Evolutionary conservation across 2,888 invertebrate species (phyloP).

Genomic region (Formica aserva): DNA sequence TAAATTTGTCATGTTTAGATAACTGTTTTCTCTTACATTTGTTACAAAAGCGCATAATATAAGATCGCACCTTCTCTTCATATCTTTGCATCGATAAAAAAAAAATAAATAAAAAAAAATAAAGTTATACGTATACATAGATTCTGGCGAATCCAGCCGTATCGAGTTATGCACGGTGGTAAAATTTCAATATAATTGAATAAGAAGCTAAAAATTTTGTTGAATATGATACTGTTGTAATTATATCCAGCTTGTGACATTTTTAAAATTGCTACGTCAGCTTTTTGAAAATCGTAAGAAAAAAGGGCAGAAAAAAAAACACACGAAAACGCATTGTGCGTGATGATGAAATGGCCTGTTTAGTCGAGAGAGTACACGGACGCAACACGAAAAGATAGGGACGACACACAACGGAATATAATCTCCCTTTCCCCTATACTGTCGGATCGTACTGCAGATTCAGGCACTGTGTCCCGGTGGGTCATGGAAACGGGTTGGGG

Average conservation of each 20-base stretch:
- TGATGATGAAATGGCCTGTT: conserved; percentile 74
- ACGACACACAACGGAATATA: conserved; percentile 66
- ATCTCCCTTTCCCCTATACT: conserved; percentile 46
- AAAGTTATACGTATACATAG: neutral
- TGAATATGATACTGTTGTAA: neutral
- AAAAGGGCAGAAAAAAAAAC: conserved; percentile 57
- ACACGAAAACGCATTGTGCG: conserved; percentile 21
- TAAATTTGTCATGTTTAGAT: neutral
- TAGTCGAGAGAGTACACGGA: conserved; percentile 66
- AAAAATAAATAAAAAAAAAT: neutral
- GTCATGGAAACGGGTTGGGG: conserved; percentile 44
- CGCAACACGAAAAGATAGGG: conserved; percentile 72
- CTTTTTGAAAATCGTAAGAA: conserved; percentile 39
- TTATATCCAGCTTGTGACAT: neutral
- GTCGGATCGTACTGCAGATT: conserved; percentile 59
- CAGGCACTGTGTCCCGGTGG: conserved; percentile 53
- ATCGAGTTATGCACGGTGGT: neutral
- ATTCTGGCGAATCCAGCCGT: neutral
- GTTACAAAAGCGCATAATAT: neutral
- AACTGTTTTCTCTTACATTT: neutral
- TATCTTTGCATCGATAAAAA: neutral
- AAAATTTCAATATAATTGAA: neutral
- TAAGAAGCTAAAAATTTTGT: neutral
- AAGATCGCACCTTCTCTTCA: neutral
- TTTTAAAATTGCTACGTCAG: neutral